Conservation (phyloP, 1,140 invertebrate species). For the Aphidius gifuensis region DNA sequence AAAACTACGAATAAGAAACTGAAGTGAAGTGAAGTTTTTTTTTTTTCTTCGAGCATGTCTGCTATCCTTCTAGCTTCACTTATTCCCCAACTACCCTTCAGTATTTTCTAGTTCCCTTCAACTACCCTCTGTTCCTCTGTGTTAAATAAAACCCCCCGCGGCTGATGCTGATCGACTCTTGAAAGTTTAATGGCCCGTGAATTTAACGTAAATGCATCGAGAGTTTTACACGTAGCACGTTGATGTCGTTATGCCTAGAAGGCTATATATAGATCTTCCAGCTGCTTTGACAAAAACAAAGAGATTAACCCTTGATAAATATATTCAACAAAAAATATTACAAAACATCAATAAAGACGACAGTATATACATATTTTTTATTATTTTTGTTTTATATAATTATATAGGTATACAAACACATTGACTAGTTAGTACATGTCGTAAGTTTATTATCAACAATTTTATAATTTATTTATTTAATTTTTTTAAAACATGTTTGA, state of each 20-base stretch:
- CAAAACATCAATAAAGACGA: not conserved
- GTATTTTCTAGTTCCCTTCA: not conserved
- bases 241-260: slow-evolving; percentile 22
- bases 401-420: no score
- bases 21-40: no score
- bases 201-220: slow-evolving; percentile 25
- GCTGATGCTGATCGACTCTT: slow-evolving; percentile 24
- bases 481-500: no score
- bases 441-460: no score
- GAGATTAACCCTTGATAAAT: slow-evolving; percentile 11
- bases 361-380: no score
- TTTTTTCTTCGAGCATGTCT: no score
- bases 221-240: slow-evolving; percentile 26
- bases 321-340: not conserved
- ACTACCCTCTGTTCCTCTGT: slow-evolving; percentile 5
- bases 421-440: no score
- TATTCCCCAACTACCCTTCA: not conserved
- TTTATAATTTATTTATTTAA: no score
- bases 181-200: slow-evolving; percentile 27
- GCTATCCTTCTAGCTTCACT: not conserved
- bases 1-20: no score
- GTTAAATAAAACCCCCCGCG: slow-evolving; percentile 11
- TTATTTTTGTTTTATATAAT: no score
- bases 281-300: slow-evolving; percentile 12
- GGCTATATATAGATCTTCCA: slow-evolving; percentile 17